These are phyloP conservation scores for Anagrus nilaparvatae DNA, from an alignment of 1,140 invertebrate species.

Conservation along the genomic window DNA sequence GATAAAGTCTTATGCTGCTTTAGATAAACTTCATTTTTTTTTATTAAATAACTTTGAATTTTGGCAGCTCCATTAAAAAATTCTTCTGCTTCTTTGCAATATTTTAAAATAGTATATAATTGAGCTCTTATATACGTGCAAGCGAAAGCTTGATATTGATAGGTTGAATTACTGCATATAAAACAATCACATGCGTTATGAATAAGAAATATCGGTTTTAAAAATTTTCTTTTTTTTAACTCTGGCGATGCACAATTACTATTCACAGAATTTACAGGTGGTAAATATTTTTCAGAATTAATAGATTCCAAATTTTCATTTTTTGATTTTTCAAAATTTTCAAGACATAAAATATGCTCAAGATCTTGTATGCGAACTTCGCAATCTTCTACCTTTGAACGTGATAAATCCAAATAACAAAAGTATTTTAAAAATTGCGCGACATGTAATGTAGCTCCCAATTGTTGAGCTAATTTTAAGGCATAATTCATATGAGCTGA, in stretches of 20 bases:
- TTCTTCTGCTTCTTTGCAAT: slow-evolving; percentile 20
- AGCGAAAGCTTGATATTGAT: slow-evolving; percentile 30
- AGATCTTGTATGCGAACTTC: slow-evolving; percentile 31
- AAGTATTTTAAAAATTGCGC: slow-evolving; percentile 30
- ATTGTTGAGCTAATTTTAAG: slow-evolving; percentile 25
- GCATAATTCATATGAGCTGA: slow-evolving; percentile 23
- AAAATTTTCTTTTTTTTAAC: slow-evolving; percentile 23
- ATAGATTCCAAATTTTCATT: no score
- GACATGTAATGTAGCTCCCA: slow-evolving; percentile 26
- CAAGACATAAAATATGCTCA: slow-evolving; percentile 31
- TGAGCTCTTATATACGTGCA: slow-evolving; percentile 30
- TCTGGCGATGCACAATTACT: slow-evolving; percentile 28
- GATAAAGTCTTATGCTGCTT: slow-evolving; percentile 11
- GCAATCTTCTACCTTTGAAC: slow-evolving; percentile 25
- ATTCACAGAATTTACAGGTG: slow-evolving; percentile 18
- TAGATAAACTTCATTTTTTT: slow-evolving; percentile 10
- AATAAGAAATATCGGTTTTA: slow-evolving; percentile 24
- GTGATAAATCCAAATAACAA: slow-evolving; percentile 29
- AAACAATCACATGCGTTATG: slow-evolving; percentile 30
- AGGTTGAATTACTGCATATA: slow-evolving; percentile 26
- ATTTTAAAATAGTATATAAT: slow-evolving; percentile 25
- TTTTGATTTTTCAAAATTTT: slow-evolving; percentile 20
- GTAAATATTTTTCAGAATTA: no score
- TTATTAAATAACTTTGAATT: slow-evolving; percentile 21
- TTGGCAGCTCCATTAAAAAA: slow-evolving; percentile 31